Base-by-base conservation (phyloP, 2,888 invertebrate genomes). In the Eucriotettix oculatus region DNA sequence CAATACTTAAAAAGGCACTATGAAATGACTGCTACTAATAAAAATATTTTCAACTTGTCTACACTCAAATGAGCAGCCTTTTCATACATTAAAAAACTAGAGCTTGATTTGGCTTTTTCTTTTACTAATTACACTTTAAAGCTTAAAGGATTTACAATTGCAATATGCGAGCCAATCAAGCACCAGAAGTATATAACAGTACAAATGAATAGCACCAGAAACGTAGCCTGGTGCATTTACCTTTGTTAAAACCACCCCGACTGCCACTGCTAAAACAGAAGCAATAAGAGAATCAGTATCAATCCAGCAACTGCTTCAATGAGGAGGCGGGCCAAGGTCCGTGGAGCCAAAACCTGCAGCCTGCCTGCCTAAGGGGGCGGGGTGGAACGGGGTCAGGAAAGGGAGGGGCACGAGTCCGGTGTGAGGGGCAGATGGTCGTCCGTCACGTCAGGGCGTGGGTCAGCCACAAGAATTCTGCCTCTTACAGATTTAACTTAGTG, bases 181-280 rank as follows among this genome's bases (percentile, higher is more conserved):
- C 48, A 48, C 48, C 48, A 48, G 48, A 12, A 48, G n/a, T n/a
- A 29, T n/a, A 62, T 62, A 64, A 63, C 58, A 64, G 62, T 63
- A 64, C 61, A 65, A 62, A 77, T 80, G 83, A 85, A 85, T 79
- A 83, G 85, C 85, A 84, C 82, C 85, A 78, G 78, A 80, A 78
- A 77, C 77, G 78, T 77, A 81, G 81, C 80, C 83, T 81, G 86
- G 85, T 85, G 86, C 81, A 78, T 87, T 91, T 91, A 91, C 91
- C 91, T 91, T 91, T 91, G 83, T 88, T 90, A 89, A 80, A 90
- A 90, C 89, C 90, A 87, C 90, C 90, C 86, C 85, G 86, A 85
- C 86, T 85, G 87, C 90, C 88, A 86, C 84, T 83, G 87, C 90
- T 87, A 87, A 85, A 88, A 87, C 86, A 87, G 81, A 87, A 83